Base-by-base conservation (phyloP, 2,888 invertebrate species). In the Meghimatium bilineatum region DNA sequence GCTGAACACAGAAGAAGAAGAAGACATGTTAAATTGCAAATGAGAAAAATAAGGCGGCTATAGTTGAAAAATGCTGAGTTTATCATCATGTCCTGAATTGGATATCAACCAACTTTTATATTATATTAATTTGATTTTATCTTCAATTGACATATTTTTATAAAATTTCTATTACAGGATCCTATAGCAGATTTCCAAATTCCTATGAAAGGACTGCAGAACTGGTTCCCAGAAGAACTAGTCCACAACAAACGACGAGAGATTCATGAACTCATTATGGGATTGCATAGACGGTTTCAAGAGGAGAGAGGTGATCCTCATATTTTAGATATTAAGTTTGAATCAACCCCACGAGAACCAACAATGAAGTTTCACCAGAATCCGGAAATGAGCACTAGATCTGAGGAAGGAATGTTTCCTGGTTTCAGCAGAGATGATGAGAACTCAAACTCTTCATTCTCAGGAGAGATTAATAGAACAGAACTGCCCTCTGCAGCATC, bases 161-260 rank as follows among this genome's bases (percentile, higher is more conserved):
- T 74, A 52, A 32, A 32, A 34, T 81, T 86, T 77, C 71, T 85
- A 52, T 95, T 95, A 85, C 94, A 97, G 96, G 95, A 96, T 91
- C 97, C 98, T 0, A 95, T 98, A 82, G 95, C 95, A 88, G 96
- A 97, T 93, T 98, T 96, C 91, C 94, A 95, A 79, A 94, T 97
- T 88, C 98, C 98, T 44, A 97, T 98, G 89, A 96, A 96, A 93
- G 95, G 96, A 86, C 94, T 98, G 86, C 95, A 95, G 81, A 95
- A 95, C 91, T 98, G 98, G 98, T 98, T 98, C 93, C 96, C 96
- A 87, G 96, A 96, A 91, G 96, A 97, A 85, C 95, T 96, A 6
- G 97, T 98, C 0, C 96, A 96, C 2, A 95, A 96, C 83, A 98
- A 98, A 94, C 95, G 98, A 83, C 96, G 97, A 93, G 97, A 97